phyloP scores from a whole-genome alignment of 2,797 vertebrate species.

The Sebastes minor region DNA sequence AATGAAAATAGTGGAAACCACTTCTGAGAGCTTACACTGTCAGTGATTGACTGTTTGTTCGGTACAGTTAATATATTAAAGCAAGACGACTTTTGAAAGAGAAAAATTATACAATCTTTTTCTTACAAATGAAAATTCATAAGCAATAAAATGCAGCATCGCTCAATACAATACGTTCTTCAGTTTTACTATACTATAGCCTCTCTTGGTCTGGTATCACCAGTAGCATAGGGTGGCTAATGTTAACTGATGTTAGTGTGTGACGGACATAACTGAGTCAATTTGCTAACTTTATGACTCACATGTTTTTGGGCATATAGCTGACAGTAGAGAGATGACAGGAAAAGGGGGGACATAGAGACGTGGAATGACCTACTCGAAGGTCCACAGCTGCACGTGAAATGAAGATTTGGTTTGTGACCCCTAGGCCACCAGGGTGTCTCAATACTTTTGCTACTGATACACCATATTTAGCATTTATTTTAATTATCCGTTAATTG shows the following conservation, averaged over 20 bases:
- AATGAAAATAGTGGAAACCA: background rate
- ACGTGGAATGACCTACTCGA: background rate
- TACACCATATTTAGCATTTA: background rate
- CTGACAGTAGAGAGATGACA: background rate
- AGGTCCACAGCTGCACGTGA: background rate
- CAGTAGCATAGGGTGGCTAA: background rate
- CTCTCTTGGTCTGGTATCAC: background rate
- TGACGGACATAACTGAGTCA: background rate
- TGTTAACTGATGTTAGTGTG: background rate
- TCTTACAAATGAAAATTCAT: background rate
- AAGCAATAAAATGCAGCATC: too few relatives aligned
- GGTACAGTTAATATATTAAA: background rate
- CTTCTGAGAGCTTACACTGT: background rate
- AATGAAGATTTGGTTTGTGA: background rate
- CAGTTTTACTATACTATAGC: background rate
- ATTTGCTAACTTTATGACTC: background rate
- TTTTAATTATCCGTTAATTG: background rate
- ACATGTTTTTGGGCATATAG: background rate
- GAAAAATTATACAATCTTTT: background rate
- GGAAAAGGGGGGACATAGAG: background rate
- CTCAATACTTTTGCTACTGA: background rate
- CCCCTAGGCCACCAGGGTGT: background rate
- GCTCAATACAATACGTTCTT: background rate
- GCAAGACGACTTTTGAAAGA: background rate
- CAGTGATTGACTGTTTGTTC: background rate